Evolutionary conservation across 2,888 invertebrate genomes (phyloP), one percentile per base, ranked within the genome.

Genomic region (Phengaris alcon): DNA sequence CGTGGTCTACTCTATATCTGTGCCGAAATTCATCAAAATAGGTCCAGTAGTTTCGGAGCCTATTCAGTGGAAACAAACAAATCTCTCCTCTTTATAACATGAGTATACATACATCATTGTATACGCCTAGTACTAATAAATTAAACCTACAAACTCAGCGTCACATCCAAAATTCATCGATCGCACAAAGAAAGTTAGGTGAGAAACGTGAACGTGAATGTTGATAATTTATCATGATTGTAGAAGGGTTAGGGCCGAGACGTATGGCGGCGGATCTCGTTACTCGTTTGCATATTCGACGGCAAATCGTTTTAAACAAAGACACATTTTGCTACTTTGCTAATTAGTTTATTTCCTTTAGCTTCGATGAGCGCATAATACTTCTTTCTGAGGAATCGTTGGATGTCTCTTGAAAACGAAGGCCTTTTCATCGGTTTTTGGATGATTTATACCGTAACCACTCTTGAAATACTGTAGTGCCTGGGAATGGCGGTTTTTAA

Each of bases 161-260:
- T 82, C 88, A 72, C 78, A 84, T 90, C 89, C 85, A 84, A 73
- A 5, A 75, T 84, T 82, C 76, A 44, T 35, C 57, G 15, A 68
- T 81, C 78, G 51, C 64, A 76, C 51, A 8, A 75, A 51, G 68
- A 84, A 82, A 8, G 84, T 84, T 87, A 84, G 83, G 84, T 86
- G 85, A 84, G 84, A 81, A 81, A 80, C 81, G 85, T 80, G 84
- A 85, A 86, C 90, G 90, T 89, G 90, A 90, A 90, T 89, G 91
- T 87, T 87, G 90, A 92, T 93, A 91, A 93, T 93, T 93, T 89
- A 92, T 93, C 91, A 92, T 91, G 90, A 93, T 92, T 91, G 88
- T 85, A 85, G 85, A 86, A 90, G 89, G 91, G 91, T 90, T 93
- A 91, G 89, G 88, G 90, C 87, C 85, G 46, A 44, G 68, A 59